Conservation (phyloP, 2,797 vertebrate genomes). For the Caiman crocodilus region DNA sequence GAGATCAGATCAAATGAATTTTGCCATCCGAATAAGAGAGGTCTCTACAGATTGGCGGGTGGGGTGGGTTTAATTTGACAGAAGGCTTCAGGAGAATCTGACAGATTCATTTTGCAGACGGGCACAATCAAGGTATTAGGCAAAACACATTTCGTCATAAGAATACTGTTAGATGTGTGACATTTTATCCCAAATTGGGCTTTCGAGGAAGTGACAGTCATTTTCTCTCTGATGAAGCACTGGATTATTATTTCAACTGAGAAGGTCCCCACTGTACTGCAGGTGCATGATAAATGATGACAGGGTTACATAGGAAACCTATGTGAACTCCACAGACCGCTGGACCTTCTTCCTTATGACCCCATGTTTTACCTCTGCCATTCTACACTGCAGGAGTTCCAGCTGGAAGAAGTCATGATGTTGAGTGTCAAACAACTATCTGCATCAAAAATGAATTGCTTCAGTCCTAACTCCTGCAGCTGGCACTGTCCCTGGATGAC, state of each 20-base stretch:
- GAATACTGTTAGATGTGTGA: constrained; percentile 38
- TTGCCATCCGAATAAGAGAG: constrained; percentile 67
- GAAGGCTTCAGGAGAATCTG: constrained; percentile 62
- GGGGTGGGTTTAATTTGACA: constrained; percentile 68
- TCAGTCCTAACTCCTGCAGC: not conserved
- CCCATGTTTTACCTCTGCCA: fast-evolving
- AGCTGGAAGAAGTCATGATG: not conserved
- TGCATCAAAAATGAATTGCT: not conserved
- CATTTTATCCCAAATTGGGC: constrained; percentile 1
- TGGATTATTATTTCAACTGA: not conserved
- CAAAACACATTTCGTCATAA: constrained; percentile 24
- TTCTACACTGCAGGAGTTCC: not conserved
- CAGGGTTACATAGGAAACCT: not conserved
- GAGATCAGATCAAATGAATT: constrained; percentile 70
- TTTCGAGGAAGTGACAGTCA: not conserved
- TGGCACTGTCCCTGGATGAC: not conserved
- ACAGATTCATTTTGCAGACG: constrained; percentile 71
- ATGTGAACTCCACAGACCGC: not conserved
- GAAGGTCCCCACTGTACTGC: not conserved
- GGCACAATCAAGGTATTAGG: constrained; percentile 54
- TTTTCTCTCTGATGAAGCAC: not conserved
- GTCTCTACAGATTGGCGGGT: constrained; percentile 11
- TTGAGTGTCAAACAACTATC: not conserved
- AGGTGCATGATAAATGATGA: fast-evolving
- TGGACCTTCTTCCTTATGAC: no score